These are phyloP conservation scores for Cataglyphis livida DNA, from an alignment of 2,888 invertebrate species.

Conservation along the genomic window DNA sequence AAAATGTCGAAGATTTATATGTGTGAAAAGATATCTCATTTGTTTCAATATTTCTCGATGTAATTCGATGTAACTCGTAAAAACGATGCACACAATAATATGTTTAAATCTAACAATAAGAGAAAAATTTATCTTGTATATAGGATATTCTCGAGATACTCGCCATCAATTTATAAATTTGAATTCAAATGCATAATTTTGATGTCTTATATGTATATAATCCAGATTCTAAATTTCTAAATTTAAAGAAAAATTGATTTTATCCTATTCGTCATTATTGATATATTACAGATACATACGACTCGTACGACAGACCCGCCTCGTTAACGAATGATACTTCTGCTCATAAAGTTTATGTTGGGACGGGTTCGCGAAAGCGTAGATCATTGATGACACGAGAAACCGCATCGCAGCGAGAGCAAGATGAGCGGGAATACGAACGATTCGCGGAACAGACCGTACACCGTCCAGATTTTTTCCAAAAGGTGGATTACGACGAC, in stretches of 20 bases:
- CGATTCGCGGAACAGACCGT: constrained; percentile 66
- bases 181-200: background rate
- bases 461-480: constrained; percentile 58
- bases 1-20: background rate
- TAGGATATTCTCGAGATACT: background rate
- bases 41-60: background rate
- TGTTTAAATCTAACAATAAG: background rate
- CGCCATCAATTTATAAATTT: background rate
- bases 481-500: constrained; percentile 58
- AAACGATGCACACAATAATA: background rate
- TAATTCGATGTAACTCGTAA: background rate
- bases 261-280: constrained; percentile 9
- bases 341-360: constrained; percentile 71
- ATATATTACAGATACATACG: constrained; percentile 73
- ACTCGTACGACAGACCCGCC: constrained; percentile 66
- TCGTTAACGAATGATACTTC: constrained; percentile 74
- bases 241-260: background rate
- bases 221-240: no score
- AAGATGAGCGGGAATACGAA: constrained; percentile 56
- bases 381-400: constrained; percentile 77
- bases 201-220: background rate
- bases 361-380: constrained; percentile 72
- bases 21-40: no score
- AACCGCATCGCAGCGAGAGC: constrained; percentile 63
- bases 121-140: background rate